phyloP scores from a whole-genome alignment of 1,140 invertebrate genomes.

The Homarus americanus region DNA sequence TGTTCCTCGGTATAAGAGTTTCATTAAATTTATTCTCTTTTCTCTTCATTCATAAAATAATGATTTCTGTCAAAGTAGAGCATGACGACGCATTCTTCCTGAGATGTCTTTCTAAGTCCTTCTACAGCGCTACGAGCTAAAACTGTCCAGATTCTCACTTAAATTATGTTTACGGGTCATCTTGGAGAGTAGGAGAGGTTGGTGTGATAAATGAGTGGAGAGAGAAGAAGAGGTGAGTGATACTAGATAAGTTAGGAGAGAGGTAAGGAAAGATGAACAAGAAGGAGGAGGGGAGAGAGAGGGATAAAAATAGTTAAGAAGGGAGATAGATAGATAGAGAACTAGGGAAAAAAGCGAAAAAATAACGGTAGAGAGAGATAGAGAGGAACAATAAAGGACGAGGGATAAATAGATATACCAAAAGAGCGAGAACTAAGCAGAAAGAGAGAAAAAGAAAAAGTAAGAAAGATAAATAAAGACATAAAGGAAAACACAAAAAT shows the following conservation, averaged over 20 bases:
- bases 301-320: not conserved
- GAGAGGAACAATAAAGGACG: too few species aligned
- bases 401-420: too few species aligned
- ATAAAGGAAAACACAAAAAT: too few species aligned
- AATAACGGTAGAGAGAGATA: not conserved
- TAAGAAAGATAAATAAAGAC: not conserved
- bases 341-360: not conserved
- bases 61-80: slow-evolving; percentile 48
- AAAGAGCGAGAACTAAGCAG: too few species aligned
- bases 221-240: not conserved
- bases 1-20: too few species aligned
- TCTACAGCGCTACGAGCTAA: slow-evolving; percentile 63
- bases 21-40: too few species aligned
- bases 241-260: not conserved
- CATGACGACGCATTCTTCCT: slow-evolving; percentile 55
- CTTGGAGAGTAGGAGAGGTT: not conserved
- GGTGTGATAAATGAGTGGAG: not conserved
- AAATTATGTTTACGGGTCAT: slow-evolving; percentile 38
- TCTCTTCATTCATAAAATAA: slow-evolving; percentile 41
- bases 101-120: slow-evolving; percentile 67
- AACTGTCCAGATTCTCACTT: slow-evolving; percentile 49
- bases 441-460: not conserved
- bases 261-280: not conserved
- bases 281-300: not conserved
- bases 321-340: not conserved